Evolutionary conservation across 2,113 vertebrate species (phyloP).

Genomic region (Anser brachyrhynchus): DNA sequence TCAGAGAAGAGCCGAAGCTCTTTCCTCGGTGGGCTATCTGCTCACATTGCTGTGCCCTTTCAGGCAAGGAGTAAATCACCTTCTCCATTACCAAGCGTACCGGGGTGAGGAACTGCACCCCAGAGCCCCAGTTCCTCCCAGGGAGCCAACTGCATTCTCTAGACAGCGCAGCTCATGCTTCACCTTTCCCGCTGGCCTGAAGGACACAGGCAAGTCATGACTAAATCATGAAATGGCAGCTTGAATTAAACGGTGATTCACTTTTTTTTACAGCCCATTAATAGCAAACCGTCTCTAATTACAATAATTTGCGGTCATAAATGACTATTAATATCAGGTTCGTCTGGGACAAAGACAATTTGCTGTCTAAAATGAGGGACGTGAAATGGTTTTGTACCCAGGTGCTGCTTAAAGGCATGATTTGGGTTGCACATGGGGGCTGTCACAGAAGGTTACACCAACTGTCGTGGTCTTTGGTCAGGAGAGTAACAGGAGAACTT

Average conservation of each 20-base stretch:
- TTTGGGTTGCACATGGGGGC: not conserved
- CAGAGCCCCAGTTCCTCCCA: not conserved
- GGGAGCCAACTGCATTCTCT: not conserved
- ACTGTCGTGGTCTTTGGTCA: not conserved
- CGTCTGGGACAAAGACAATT: constrained; percentile 22
- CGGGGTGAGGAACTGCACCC: not conserved
- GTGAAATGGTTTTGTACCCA: not conserved
- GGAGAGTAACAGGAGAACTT: not conserved
- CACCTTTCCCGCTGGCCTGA: not conserved
- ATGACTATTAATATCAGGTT: constrained; percentile 15
- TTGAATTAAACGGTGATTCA: not conserved
- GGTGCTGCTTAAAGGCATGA: not conserved
- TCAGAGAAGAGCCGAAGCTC: not conserved
- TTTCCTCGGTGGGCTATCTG: not conserved
- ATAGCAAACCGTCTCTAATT: not conserved
- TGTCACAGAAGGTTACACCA: not conserved
- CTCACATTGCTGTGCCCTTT: not conserved
- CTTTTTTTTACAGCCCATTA: not conserved
- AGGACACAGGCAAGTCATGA: not conserved
- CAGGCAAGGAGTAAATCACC: not conserved
- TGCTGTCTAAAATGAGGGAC: not conserved
- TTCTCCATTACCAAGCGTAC: not conserved
- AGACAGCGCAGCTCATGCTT: not conserved
- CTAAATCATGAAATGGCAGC: not conserved
- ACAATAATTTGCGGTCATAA: constrained; percentile 33